Evolutionary conservation across 2,797 vertebrate genomes (phyloP), one percentile per base, ranked within the genome.

Genomic region (Thaleichthys pacificus): DNA sequence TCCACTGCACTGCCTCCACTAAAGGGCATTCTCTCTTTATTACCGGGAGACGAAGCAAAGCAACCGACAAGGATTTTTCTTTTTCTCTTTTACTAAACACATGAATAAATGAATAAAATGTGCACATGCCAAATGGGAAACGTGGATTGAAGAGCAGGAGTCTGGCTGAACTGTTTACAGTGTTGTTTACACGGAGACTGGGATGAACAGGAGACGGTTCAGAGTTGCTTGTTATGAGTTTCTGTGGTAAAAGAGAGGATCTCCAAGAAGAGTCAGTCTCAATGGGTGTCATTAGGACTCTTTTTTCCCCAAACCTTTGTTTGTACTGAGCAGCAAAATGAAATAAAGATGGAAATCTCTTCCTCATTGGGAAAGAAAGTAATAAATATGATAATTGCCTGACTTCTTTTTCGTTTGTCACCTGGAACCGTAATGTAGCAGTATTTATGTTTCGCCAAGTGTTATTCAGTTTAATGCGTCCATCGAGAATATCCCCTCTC

Each of bases 371-470:
- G 74, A 76, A 17, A 30, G 73, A 86, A 90, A 86, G 76, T 89
- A 91, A 92, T 92, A 89, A 91, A 90, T 91, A 93, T 92, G 90
- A 89, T 92, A 91, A 92, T 91, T 84, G 17, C 73, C 79, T 3
- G 9, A 11, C 0, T 14, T 47, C 7, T 47, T 89, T 81, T 91
- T 83, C n/a, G n/a, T 73, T 79, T 67, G 88, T 88, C 81, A 89
- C 82, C 84, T 88, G 80, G 22, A 81, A 64, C 78, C 63, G 72
- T 66, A 74, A 61, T 77, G 73, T 72, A 82, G 28, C 35, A 35
- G 68, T 80, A 78, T 88, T 88, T 86, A 89, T 80, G 83, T 68
- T 79, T 72, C 76, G 76, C 84, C 72, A 84, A 82, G 74, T 84
- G 77, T 89, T 83, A 85, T 89, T 91, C 73, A 84, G 88, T 90